These are phyloP conservation scores for Callorhinus ursinus DNA, from an alignment of 2,113 vertebrate genomes.

Conservation along the genomic window DNA sequence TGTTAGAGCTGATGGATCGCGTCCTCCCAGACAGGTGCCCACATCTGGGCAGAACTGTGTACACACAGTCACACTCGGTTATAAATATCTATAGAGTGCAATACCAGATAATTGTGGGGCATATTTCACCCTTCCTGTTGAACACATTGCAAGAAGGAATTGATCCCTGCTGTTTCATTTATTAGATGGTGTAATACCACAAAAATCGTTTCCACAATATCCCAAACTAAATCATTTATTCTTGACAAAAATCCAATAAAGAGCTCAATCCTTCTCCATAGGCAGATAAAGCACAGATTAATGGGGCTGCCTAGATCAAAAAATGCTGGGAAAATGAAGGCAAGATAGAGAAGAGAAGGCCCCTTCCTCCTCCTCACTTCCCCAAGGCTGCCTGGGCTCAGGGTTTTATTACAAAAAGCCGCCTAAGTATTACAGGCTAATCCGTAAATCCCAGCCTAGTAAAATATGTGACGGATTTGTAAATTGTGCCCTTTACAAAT, in stretches of 20 bases:
- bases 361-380: conserved; percentile 84
- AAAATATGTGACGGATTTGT: conserved; percentile 93
- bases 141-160: conserved; percentile 75
- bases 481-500: conserved; percentile 94
- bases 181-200: conserved; percentile 82
- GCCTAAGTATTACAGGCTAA: conserved; percentile 91
- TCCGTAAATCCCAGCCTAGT: conserved; percentile 90
- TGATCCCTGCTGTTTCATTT: conserved; percentile 83
- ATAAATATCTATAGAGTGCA: conserved; percentile 76
- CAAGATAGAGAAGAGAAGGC: conserved; percentile 74
- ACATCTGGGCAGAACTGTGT: background rate
- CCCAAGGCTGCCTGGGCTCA: conserved; percentile 85
- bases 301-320: conserved; percentile 82
- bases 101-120: conserved; percentile 61
- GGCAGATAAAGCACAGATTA: conserved; percentile 90
- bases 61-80: conserved; percentile 6
- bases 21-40: conserved; percentile 5
- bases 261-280: conserved; percentile 87
- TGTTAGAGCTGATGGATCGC: background rate
- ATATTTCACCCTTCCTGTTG: conserved; percentile 81
- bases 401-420: conserved; percentile 90
- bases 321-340: conserved; percentile 82
- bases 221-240: conserved; percentile 88
- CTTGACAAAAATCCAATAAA: conserved; percentile 90
- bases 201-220: conserved; percentile 82